Evolutionary conservation across 2,797 vertebrate genomes (phyloP), one percentile per base, ranked within the genome.

Genomic region (Ctenosaura bakeri): DNA sequence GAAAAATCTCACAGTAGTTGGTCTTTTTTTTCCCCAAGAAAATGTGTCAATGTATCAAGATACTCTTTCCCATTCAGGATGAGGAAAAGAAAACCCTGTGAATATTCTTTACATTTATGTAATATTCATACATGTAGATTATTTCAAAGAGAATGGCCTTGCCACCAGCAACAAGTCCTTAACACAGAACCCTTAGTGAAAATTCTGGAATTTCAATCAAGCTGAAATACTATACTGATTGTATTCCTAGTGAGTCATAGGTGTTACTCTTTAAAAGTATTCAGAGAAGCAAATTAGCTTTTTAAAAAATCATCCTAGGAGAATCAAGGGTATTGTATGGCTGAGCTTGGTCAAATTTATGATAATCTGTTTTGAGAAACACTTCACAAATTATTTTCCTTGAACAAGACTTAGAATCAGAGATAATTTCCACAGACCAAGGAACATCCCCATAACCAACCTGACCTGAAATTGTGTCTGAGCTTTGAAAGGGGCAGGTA

Each of bases 321-420:
- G 90, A 90, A 83, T 96, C 95, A 96, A 73, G 90, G 78, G 74
- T 46, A 91, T 88, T 92, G 90, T 85, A 82, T 90, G 89, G 64
- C 52, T 88, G 85, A 90, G 80, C 85, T 89, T 90, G 88, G 90
- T 71, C 74, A 92, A 86, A 92, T 79, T 83, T 73, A 89, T 87
- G 85, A 54, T 84, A 59, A 84, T 83, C 66, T 32, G 4, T 86
- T 82, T 88, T 76, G 35, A 82, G 42, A 26, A 71, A 74, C 1
- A 90, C 2, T 46, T 90, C n/a, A 46, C n/a, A 74, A 46, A 79
- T 35, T 18, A 38, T 5, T 90, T 13, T 69, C 35, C 52, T 74
- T 83, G 35, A 86, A 66, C 54, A 64, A 6, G 14, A 46, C 7
- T 59, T 78, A 9, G 1, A 56, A 35, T 26, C 62, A 7, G 29